These are phyloP conservation scores for Hepsetus odoe DNA, from an alignment of 2,113 vertebrate species.

Conservation along the genomic window DNA sequence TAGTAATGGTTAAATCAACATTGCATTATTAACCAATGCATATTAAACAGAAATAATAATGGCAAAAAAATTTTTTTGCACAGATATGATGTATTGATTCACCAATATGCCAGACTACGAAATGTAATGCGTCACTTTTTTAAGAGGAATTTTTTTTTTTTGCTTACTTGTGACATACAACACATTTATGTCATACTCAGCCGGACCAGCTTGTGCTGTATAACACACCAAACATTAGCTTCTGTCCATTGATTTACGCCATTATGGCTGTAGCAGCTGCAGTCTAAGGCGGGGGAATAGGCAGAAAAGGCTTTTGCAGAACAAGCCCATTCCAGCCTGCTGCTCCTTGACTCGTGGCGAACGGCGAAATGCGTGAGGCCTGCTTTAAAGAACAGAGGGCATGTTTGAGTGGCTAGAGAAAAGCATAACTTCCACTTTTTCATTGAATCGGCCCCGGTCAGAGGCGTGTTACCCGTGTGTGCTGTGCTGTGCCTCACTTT, in stretches of 20 bases:
- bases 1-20: too few relatives aligned
- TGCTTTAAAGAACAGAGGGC: conserved; percentile 29
- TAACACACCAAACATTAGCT: neutral
- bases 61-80: too few relatives aligned
- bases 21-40: too few relatives aligned
- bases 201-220: neutral
- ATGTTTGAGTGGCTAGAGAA: conserved; percentile 4
- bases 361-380: conserved; percentile 20
- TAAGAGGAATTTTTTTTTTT: too few relatives aligned
- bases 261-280: neutral
- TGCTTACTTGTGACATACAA: neutral
- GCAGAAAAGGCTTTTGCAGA: neutral
- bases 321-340: conserved; percentile 33
- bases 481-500: conserved; percentile 44
- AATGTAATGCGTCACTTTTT: neutral
- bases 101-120: too few relatives aligned
- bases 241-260: neutral
- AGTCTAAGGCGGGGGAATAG: conserved; percentile 6
- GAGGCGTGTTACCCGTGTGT: conserved; percentile 37
- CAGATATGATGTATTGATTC: too few relatives aligned
- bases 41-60: too few relatives aligned
- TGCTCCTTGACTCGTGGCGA: conserved; percentile 34
- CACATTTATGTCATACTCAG: neutral
- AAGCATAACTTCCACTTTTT: conserved; percentile 10
- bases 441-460: conserved; percentile 44